A percentile compares a stretch with the other conserved stretches of the same genome.
phyloP scores from a whole-genome alignment of 2,888 invertebrate species.

The Athripsodes cinereus region DNA sequence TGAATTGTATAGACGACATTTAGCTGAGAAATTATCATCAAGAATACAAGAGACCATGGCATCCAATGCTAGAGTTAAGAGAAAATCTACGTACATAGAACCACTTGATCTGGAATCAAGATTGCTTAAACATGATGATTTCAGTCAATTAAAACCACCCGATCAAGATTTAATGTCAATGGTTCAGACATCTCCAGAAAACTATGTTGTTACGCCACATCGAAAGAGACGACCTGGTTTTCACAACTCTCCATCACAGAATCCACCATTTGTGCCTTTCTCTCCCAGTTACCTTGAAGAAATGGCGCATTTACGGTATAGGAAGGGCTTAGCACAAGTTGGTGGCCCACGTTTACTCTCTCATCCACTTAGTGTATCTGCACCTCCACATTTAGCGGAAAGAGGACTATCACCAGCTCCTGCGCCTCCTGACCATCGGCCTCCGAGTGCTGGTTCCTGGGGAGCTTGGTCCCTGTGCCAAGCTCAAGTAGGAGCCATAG shows the following conservation, averaged over 20 bases:
- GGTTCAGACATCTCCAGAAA: conserved; percentile 68
- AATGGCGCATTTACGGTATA: conserved; percentile 56
- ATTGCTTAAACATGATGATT: conserved; percentile 60
- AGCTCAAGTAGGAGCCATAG: conserved; percentile 52
- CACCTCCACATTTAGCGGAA: conserved; percentile 64
- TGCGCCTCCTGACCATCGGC: conserved; percentile 51
- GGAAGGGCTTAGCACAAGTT: conserved; percentile 53
- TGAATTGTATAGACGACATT: conserved; percentile 53
- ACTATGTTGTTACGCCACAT: conserved; percentile 83
- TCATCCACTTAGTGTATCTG: conserved; percentile 66
- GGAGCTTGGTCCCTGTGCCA: conserved; percentile 61
- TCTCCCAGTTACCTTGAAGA: conserved; percentile 71
- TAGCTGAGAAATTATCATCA: conserved; percentile 55
- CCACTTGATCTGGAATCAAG: conserved; percentile 64
- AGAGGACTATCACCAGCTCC: conserved; percentile 39
- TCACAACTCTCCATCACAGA: conserved; percentile 81
- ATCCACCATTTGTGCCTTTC: conserved; percentile 81
- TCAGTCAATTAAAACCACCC: conserved; percentile 59
- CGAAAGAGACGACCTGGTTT: conserved; percentile 81
- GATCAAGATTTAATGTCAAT: conserved; percentile 65
- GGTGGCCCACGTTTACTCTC: conserved; percentile 46
- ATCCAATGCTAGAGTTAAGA: conserved; percentile 48
- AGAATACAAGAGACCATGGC: conserved; percentile 50
- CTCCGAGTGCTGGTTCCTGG: conserved; percentile 68
- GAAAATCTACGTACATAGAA: conserved; percentile 58